A percentile compares a stretch with the other conserved stretches of the same genome.
phyloP scores from a whole-genome alignment of 2,797 vertebrate genomes.

The Lepus oiostolus region DNA sequence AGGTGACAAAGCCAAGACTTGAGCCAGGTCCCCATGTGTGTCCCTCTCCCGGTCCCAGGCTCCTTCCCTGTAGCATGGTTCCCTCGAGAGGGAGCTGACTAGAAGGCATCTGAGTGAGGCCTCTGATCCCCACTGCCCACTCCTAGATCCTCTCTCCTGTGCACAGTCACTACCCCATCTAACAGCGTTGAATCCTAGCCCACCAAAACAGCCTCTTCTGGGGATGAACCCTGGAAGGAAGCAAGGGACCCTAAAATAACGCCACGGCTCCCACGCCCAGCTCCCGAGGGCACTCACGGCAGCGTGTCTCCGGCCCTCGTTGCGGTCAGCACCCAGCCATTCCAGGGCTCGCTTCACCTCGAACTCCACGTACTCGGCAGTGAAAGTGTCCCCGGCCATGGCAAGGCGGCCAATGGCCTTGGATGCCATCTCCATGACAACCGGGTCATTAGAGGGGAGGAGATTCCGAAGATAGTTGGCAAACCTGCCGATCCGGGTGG shows the following conservation, averaged over 20 bases:
- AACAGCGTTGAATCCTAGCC: background rate
- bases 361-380: conserved; percentile 99
- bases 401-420: conserved; percentile 98
- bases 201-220: background rate
- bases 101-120: background rate
- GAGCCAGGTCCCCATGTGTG: background rate
- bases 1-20: background rate
- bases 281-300: conserved; percentile 91
- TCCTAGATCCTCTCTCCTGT: background rate
- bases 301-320: conserved; percentile 97
- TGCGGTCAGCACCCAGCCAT: conserved; percentile 98
- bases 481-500: conserved; percentile 97
- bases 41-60: background rate
- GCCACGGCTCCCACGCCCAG: background rate
- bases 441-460: conserved; percentile 96
- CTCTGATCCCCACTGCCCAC: background rate
- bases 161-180: background rate
- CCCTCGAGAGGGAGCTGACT: background rate
- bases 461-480: conserved; percentile 99
- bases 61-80: background rate
- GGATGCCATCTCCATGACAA: conserved; percentile 99
- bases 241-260: accelerated
- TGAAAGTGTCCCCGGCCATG: conserved; percentile 99
- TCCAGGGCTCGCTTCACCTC: conserved; percentile 99
- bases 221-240: background rate